Evolutionary conservation across 2,888 invertebrate species (phyloP).

Genomic region (Smittia sp.): DNA sequence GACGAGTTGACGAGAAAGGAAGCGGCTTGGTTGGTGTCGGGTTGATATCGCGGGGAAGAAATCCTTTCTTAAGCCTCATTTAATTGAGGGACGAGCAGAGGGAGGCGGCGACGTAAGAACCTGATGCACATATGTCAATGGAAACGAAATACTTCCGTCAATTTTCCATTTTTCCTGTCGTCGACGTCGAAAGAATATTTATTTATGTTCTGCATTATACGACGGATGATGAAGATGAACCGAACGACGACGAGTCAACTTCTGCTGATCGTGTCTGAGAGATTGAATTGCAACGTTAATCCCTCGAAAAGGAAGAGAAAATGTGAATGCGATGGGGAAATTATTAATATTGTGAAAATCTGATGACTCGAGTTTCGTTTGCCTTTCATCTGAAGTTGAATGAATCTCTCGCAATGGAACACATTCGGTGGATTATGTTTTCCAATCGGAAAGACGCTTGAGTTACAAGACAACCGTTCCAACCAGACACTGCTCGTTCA

Average conservation of each 20-base stretch:
- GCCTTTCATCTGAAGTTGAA: background rate
- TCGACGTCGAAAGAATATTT: background rate
- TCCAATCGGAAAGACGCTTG: background rate
- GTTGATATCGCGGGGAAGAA: background rate
- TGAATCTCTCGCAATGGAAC: background rate
- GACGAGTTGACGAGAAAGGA: background rate
- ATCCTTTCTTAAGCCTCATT: background rate
- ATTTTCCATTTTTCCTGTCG: background rate
- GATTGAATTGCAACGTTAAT: slow-evolving; percentile 22
- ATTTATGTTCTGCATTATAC: slow-evolving; percentile 4
- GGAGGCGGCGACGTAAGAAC: background rate
- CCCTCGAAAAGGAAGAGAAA: background rate
- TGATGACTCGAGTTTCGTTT: slow-evolving; percentile 8
- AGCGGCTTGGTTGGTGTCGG: background rate
- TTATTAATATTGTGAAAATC: slow-evolving; percentile 20
- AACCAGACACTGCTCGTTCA: slow-evolving; percentile 14
- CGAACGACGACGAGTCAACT: background rate
- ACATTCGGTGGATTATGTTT: background rate
- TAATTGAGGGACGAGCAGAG: slow-evolving; percentile 8
- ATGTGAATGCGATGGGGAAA: background rate
- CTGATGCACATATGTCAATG: slow-evolving; percentile 24
- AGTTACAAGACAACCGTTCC: background rate
- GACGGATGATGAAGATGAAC: background rate
- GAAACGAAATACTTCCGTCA: slow-evolving; percentile 29
- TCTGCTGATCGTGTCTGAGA: background rate